Base-by-base conservation (phyloP, 2,888 invertebrate genomes). In the Cordilura impudica region DNA sequence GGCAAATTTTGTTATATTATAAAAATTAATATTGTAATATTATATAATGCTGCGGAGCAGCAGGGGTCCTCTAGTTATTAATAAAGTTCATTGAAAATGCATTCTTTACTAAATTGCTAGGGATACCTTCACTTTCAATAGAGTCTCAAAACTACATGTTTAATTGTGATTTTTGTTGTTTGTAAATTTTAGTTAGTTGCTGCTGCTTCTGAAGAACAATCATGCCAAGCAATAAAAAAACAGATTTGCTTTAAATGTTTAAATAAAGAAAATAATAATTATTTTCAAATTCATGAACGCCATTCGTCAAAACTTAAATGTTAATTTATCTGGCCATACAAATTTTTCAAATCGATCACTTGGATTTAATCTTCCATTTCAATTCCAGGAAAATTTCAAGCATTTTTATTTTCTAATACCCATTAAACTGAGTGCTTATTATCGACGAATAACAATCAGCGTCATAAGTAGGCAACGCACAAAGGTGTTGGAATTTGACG, bases 141-240 rank as follows among this genome's bases (percentile, higher is more conserved):
- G 2, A 26, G 31, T 23, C 43, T 45, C n/a, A 35, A 10, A 43
- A 29, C 2, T 10, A 26, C 35, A 35, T 14, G 14, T 19, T 75
- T 82, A 78, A 81, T 77, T 63, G 83, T n/a, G n/a, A 4, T 39
- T 39, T 82, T 83, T 83, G 43, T 82, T 83, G 82, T 81, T 82
- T 84, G 78, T 65, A 75, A 78, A 51, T 2, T 69, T 79, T 31
- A 82, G 74, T 82, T 78, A 83, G 83, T 83, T 84, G 83, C 84
- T 85, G 83, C 84, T 85, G 78, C 76, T 61, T 18, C 79, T 45
- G 49, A 45, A 35, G 63, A 58, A 54, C 69, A 61, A 43, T 54
- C 35, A 10, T 31, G 31, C 31, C 31, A 31, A 31, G 12, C 8
- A 10, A 10, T 10, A 31, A 2, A 10, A 10, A 5, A 10, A 31